Conservation (phyloP, 2,888 invertebrate genomes). For the Drosophila mulleri region DNA sequence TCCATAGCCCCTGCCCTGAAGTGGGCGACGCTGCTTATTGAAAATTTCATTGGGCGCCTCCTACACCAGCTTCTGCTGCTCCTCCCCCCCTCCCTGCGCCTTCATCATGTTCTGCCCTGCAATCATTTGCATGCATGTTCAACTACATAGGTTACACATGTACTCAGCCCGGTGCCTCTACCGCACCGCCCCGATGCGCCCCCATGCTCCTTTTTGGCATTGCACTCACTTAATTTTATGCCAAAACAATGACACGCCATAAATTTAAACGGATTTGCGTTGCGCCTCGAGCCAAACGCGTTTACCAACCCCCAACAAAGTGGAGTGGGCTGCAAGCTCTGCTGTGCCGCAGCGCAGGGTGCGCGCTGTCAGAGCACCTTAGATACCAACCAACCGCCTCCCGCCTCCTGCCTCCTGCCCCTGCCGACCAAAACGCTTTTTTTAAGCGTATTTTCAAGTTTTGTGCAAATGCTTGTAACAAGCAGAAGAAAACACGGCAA, state of each 20-base stretch:
- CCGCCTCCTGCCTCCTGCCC: too few relatives aligned
- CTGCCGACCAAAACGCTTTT: neutral
- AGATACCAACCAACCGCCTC: neutral
- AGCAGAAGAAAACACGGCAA: neutral
- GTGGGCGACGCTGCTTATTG: slow-evolving; percentile 66
- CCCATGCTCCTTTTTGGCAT: slow-evolving; percentile 1
- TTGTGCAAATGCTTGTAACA: slow-evolving; percentile 41
- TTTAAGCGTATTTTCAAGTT: slow-evolving; percentile 25
- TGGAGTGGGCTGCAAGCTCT: neutral
- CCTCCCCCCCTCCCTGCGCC: too few relatives aligned
- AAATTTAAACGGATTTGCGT: slow-evolving; percentile 79
- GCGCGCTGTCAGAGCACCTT: slow-evolving; percentile 31
- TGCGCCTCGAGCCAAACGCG: slow-evolving; percentile 65
- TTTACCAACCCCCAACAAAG: slow-evolving; percentile 38
- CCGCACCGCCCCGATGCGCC: neutral
- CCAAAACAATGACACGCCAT: slow-evolving; percentile 81
- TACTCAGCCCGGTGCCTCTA: neutral
- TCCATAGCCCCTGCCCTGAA: slow-evolving; percentile 24
- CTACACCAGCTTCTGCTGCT: neutral
- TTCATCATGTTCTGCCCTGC: slow-evolving; percentile 17
- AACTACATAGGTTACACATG: slow-evolving; percentile 65
- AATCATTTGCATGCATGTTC: slow-evolving; percentile 75
- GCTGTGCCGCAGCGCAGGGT: slow-evolving; percentile 40
- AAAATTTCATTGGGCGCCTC: slow-evolving; percentile 58
- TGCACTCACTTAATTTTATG: slow-evolving; percentile 80